Evolutionary conservation across 35 echinoderm and acorn worm genomes (phyloP).

Genomic region (Stichopus chloronotus): DNA sequence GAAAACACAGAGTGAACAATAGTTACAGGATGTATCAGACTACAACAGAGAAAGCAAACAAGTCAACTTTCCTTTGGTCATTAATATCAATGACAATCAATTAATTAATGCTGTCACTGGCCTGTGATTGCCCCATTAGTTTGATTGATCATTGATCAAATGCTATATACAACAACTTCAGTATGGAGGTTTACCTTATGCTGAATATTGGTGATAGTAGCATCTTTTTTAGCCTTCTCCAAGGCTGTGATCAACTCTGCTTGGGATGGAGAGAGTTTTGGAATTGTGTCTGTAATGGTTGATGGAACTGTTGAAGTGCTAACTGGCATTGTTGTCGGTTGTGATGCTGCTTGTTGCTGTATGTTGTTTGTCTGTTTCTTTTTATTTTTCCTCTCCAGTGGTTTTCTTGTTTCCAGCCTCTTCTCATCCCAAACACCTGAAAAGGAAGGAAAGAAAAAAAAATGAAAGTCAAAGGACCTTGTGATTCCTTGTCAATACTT

Average conservation of each 20-base stretch:
- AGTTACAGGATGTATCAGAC: no score
- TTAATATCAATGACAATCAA: no score
- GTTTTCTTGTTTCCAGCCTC: constrained; percentile 94
- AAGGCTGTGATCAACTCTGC: constrained; percentile 80
- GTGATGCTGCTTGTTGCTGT: constrained; percentile 59
- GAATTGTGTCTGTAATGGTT: constrained; percentile 38
- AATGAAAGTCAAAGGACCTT: no score
- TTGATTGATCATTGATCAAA: no score
- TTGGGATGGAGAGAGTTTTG: constrained; percentile 79
- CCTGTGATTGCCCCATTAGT: no score
- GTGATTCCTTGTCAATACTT: no score
- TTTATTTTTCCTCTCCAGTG: constrained; percentile 92
- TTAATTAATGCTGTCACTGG: no score
- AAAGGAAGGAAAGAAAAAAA: constrained; percentile 1
- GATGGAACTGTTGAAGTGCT: constrained; percentile 28
- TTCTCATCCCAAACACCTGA: constrained; percentile 99
- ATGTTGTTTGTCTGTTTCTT: constrained; percentile 80
- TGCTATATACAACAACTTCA: no score
- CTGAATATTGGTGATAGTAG: constrained; percentile 58
- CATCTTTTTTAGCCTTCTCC: constrained; percentile 77
- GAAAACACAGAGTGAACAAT: no score
- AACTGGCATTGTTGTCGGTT: constrained; percentile 39
- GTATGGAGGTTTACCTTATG: constrained; percentile 65
- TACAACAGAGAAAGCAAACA: no score
- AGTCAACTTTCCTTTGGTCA: no score